Evolutionary conservation across 2,888 invertebrate genomes (phyloP).

Genomic region (Osmoderma eremita): DNA sequence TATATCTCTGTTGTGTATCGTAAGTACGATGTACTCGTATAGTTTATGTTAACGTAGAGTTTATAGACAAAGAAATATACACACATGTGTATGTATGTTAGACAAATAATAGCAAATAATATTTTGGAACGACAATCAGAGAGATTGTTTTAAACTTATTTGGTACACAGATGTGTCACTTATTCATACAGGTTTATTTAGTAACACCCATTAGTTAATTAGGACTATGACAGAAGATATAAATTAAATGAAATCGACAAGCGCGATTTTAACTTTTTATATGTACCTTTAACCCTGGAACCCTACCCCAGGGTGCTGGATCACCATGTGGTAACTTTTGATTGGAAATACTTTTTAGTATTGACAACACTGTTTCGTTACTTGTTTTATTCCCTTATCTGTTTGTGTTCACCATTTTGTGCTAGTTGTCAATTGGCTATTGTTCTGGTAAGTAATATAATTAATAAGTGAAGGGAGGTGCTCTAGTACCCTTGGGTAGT

Average conservation of each 20-base stretch:
- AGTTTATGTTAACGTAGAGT: background rate
- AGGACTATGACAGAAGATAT: no score
- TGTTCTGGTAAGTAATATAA: background rate
- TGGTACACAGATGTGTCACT: no score
- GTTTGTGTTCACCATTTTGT: background rate
- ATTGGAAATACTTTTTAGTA: background rate
- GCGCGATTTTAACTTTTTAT: no score
- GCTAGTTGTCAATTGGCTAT: background rate
- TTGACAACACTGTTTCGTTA: background rate
- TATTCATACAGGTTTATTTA: no score
- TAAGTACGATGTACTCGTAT: background rate
- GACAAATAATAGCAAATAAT: no score
- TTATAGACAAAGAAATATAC: conserved; percentile 10
- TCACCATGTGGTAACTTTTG: background rate
- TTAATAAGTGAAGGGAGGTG: background rate
- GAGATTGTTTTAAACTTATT: no score
- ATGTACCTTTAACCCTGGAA: background rate
- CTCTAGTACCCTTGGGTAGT: background rate
- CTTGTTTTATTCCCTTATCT: no score
- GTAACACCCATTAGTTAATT: no score
- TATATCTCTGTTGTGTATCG: background rate
- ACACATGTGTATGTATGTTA: background rate
- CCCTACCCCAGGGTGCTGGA: background rate
- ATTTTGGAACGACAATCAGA: no score
- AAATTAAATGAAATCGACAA: no score